phyloP scores from a whole-genome alignment of 2,888 invertebrate genomes.

The Clitarchus hookeri region DNA sequence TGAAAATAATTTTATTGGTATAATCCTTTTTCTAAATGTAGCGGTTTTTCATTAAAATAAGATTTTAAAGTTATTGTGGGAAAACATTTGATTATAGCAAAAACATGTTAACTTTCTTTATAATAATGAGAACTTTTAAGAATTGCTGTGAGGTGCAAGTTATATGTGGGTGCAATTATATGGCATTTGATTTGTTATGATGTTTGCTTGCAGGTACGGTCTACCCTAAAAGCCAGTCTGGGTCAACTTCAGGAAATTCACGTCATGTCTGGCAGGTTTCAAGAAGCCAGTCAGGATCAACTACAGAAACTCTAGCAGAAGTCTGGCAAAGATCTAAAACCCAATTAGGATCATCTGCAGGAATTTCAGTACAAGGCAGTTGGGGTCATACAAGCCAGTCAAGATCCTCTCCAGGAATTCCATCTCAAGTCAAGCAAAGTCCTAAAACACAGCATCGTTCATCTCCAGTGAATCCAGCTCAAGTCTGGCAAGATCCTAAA shows the following conservation, averaged over 20 bases:
- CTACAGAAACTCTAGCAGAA: background rate
- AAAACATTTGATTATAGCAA: too few species aligned
- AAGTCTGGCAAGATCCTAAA: background rate
- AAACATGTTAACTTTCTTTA: too few species aligned
- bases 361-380: background rate
- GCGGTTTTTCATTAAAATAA: too few species aligned
- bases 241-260: background rate
- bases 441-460: background rate
- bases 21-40: too few species aligned
- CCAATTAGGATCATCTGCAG: background rate
- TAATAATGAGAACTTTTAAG: too few species aligned
- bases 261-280: background rate
- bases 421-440: background rate
- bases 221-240: background rate
- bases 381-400: background rate
- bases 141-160: too few species aligned
- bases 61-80: too few species aligned
- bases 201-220: background rate
- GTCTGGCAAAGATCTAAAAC: background rate
- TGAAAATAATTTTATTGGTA: too few species aligned
- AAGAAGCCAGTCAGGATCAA: background rate
- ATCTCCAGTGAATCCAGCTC: background rate
- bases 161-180: too few species aligned
- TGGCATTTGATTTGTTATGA: background rate
- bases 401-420: background rate